Percentiles rank a stretch among this genome's conserved stretches.
These are phyloP conservation scores for Campylomormyrus numenius DNA, from an alignment of 2,113 vertebrate species.

Conservation along the genomic window DNA sequence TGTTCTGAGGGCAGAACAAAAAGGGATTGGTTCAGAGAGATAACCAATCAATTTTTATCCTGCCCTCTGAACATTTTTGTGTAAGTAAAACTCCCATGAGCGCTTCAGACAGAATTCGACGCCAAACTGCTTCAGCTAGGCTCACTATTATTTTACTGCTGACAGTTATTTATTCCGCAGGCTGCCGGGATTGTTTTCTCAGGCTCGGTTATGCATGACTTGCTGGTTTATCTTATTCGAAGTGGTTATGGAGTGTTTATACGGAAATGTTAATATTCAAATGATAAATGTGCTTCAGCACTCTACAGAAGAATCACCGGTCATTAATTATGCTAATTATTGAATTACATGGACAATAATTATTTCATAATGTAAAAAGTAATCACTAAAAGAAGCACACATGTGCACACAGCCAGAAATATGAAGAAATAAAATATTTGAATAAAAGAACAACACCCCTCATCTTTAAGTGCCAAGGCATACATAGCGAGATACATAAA, in stretches of 20 bases:
- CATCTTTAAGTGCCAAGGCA: background rate
- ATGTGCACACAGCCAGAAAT: background rate
- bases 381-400: background rate
- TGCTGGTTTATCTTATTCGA: background rate
- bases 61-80: too few relatives aligned
- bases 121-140: background rate
- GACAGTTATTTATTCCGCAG: background rate
- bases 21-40: too few relatives aligned
- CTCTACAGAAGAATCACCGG: background rate
- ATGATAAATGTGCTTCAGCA: background rate
- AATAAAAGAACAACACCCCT: background rate
- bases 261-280: background rate
- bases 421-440: background rate
- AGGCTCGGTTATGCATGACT: background rate
- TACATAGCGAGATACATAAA: background rate
- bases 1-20: too few relatives aligned
- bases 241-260: background rate
- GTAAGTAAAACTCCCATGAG: too few relatives aligned
- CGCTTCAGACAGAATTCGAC: background rate
- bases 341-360: background rate
- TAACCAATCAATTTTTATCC: too few relatives aligned
- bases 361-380: background rate
- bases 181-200: background rate
- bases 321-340: background rate
- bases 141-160: slow-evolving; percentile 11